Evolutionary conservation across 2,888 invertebrate species (phyloP).

Genomic region (Alviniconcha strummeri): DNA sequence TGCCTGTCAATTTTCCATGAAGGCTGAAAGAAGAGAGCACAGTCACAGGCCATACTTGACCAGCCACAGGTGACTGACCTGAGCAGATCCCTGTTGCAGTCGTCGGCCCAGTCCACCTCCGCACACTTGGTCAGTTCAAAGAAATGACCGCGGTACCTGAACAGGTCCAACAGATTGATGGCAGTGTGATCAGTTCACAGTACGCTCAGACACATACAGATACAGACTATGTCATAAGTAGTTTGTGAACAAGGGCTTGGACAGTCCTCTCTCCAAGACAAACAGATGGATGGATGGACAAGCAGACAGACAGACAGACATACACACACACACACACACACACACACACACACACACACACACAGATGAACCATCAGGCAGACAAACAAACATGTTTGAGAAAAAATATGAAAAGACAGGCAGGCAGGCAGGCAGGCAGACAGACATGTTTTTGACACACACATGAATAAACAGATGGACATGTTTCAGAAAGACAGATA

Average conservation of each 20-base stretch:
- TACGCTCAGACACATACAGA: not conserved
- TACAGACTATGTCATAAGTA: not conserved
- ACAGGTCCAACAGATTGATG: not conserved
- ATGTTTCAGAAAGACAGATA: not conserved
- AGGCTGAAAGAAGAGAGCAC: not conserved
- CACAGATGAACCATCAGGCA: not conserved
- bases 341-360: not conserved
- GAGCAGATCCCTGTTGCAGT: slow-evolving; percentile 84
- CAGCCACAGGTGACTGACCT: slow-evolving; percentile 49
- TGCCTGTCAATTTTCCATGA: not conserved
- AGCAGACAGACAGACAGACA: not conserved
- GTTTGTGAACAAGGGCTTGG: too few relatives aligned
- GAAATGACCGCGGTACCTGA: slow-evolving; percentile 90
- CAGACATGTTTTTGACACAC: not conserved
- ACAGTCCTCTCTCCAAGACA: too few relatives aligned
- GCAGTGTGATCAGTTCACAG: not conserved
- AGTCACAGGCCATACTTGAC: too few relatives aligned
- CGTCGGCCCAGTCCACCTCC: slow-evolving; percentile 81
- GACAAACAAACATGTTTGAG: not conserved
- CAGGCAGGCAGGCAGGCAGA: not conserved
- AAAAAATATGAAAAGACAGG: not conserved
- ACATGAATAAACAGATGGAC: not conserved
- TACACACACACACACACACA: not conserved
- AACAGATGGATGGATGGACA: too few relatives aligned
- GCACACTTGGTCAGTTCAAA: slow-evolving; percentile 81